A percentile compares a stretch with the other conserved stretches of the same genome.
These are phyloP conservation scores for Perizoma flavofasciatum DNA, from an alignment of 2,888 invertebrate species.

Conservation along the genomic window DNA sequence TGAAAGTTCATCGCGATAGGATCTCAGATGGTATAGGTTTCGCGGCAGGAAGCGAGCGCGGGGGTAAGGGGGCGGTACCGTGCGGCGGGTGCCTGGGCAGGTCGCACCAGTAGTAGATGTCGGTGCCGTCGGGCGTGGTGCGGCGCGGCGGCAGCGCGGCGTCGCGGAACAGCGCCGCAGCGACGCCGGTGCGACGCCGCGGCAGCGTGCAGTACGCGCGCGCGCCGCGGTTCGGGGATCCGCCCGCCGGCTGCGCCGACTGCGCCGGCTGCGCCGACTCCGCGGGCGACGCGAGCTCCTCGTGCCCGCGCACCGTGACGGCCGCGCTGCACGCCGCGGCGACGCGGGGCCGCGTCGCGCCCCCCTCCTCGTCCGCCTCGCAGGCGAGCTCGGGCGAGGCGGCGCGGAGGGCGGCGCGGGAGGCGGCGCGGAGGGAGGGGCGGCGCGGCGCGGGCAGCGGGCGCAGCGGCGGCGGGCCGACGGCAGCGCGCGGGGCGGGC, in stretches of 20 bases:
- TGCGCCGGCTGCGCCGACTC: conserved; percentile 25
- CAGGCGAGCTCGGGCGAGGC: conserved; percentile 74
- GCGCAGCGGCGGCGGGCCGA: conserved; percentile 51
- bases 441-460: conserved; percentile 40
- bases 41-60: not conserved
- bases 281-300: conserved; percentile 51
- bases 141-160: conserved; percentile 87
- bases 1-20: no score
- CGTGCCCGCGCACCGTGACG: no score
- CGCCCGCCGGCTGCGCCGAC: conserved; percentile 31
- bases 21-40: no score
- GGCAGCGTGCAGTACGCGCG: conserved; percentile 83
- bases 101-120: conserved; percentile 95
- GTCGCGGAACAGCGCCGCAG: conserved; percentile 58
- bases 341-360: conserved; percentile 29
- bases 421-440: conserved; percentile 50
- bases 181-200: conserved; percentile 58
- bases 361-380: conserved; percentile 38
- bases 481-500: conserved; percentile 49
- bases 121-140: conserved; percentile 92
- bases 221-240: conserved; percentile 49
- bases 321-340: no score
- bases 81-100: conserved; percentile 83
- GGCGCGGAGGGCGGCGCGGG: conserved; percentile 45
- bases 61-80: conserved; percentile 66